Conservation (phyloP, 2,888 invertebrate species). For the Lottia scabra region DNA sequence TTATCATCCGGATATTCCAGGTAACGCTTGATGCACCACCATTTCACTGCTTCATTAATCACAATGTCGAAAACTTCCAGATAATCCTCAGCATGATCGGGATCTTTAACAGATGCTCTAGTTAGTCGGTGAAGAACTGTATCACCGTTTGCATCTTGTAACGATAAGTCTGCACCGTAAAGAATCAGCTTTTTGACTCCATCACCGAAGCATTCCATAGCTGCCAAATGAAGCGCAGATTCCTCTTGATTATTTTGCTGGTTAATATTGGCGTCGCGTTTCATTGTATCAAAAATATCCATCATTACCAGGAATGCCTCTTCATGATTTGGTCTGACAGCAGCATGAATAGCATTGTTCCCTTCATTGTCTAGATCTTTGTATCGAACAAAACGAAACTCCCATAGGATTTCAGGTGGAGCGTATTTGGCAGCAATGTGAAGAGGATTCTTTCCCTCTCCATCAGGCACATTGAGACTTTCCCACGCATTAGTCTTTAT, state of each 20-base stretch:
- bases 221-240: conserved; percentile 53
- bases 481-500: conserved; percentile 65
- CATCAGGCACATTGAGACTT: conserved; percentile 59
- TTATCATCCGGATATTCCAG: conserved; percentile 45
- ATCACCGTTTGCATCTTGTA: conserved; percentile 51
- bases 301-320: conserved; percentile 54
- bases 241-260: conserved; percentile 43
- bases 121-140: conserved; percentile 59
- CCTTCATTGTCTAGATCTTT: conserved; percentile 55
- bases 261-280: conserved; percentile 56
- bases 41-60: conserved; percentile 44
- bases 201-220: conserved; percentile 33
- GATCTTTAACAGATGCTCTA: conserved; percentile 37
- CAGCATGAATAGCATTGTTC: conserved; percentile 53
- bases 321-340: conserved; percentile 49
- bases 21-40: conserved; percentile 58
- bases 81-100: conserved; percentile 28
- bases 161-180: conserved; percentile 51
- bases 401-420: conserved; percentile 56
- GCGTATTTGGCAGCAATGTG: conserved; percentile 61
- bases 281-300: conserved; percentile 56
- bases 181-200: conserved; percentile 44
- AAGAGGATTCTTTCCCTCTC: conserved; percentile 61
- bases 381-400: conserved; percentile 52
- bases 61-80: conserved; percentile 45